A percentile compares a stretch with the other conserved stretches of the same genome.
phyloP scores from a whole-genome alignment of 1,140 invertebrate species.

The Habropoda laboriosa region DNA sequence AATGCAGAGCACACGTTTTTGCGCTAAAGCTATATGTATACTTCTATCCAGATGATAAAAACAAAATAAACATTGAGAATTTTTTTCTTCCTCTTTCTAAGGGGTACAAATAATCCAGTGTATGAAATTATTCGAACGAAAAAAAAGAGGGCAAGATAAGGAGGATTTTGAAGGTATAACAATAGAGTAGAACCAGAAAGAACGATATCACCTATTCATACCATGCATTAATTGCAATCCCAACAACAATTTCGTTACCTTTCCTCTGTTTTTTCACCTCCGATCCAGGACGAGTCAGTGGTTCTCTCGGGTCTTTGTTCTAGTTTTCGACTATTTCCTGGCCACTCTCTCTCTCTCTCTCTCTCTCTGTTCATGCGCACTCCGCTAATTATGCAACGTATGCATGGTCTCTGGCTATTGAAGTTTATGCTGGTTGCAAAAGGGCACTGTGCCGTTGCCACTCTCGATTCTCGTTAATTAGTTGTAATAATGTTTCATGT shows the following conservation, averaged over 20 bases:
- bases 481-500: background rate
- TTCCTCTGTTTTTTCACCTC: background rate
- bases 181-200: too few relatives aligned
- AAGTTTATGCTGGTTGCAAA: background rate
- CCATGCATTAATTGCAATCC: conserved; percentile 30
- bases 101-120: background rate
- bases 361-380: conserved; percentile 11
- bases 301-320: conserved; percentile 9
- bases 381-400: conserved; percentile 24
- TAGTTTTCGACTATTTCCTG: conserved; percentile 16
- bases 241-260: conserved; percentile 34
- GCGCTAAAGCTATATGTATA: conserved; percentile 13
- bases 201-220: conserved; percentile 4
- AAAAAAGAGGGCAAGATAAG: too few relatives aligned
- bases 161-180: too few relatives aligned
- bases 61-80: background rate
- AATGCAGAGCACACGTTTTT: conserved; percentile 36
- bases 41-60: background rate
- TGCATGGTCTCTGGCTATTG: background rate
- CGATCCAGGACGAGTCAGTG: background rate
- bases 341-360: too few relatives aligned
- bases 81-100: too few relatives aligned
- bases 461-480: background rate
- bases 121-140: too few relatives aligned
- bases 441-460: background rate